Base-by-base conservation (phyloP, 1,140 invertebrate species). In the Caenorhabditis brenneri region DNA sequence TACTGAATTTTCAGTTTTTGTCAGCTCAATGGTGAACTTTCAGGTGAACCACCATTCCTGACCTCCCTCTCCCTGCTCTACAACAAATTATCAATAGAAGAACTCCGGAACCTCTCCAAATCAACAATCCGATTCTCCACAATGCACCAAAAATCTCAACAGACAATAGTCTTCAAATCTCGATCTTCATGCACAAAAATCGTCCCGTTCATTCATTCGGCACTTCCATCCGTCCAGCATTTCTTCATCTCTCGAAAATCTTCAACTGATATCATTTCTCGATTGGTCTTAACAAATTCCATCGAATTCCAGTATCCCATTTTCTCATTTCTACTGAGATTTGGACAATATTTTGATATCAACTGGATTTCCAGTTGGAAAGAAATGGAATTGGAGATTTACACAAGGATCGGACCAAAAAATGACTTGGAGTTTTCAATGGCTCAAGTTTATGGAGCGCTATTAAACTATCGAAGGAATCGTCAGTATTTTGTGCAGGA, bases 11-110 rank as follows among this genome's bases (percentile, higher is more conserved):
- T n/a, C n/a, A n/a, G n/a, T n/a, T n/a, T n/a, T n/a, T n/a, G n/a
- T n/a, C n/a, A n/a, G n/a, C n/a, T 29, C 2, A 12, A 55, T 29
- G 6, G 24, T 42, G 5, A 5, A 27, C 5, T 74, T 74, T 27
- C n/a, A 74, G 65, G 65, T 10, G 65, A 74, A n/a, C 65, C 65
- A 19, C 65, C 65, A 46, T 74, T 74, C 65, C 65, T 74, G 0
- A 46, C 65, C 22, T 42, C 19, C 1, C n/a, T 74, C 9, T 10
- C 12, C 6, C 10, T 74, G 5, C 36, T 74, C 1, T 74, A 46
- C 65, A 74, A 74, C 65, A 74, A 42, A 24, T 24, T 42, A 42
- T 74, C 65, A 6, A 24, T 74, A 7, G 65, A 74, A 74, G 65
- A 74, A 2, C 65, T 74, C 6, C 65, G 65, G 12, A 42, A 9